Evolutionary conservation across 1,140 invertebrate genomes (phyloP).

Genomic region (Mizuhopecten yessoensis): DNA sequence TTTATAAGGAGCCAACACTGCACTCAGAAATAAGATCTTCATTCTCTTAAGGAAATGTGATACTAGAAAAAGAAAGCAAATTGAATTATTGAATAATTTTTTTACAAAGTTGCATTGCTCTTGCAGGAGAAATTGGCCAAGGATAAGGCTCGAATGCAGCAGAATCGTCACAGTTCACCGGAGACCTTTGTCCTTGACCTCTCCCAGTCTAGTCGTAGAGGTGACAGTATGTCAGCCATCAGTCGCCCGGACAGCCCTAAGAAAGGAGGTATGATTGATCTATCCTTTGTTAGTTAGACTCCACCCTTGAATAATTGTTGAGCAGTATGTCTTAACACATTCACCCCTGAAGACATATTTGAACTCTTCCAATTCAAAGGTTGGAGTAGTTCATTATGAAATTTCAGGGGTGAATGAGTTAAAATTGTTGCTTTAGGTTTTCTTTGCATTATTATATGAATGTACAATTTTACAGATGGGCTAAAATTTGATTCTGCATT

Average conservation of each 20-base stretch:
- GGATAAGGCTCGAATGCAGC: conserved; percentile 80
- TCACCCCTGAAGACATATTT: no score
- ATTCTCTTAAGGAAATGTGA: not conserved
- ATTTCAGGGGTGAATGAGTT: no score
- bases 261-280: conserved; percentile 13
- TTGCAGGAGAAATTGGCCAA: conserved; percentile 78
- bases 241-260: conserved; percentile 36
- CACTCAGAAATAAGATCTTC: not conserved
- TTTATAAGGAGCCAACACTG: not conserved
- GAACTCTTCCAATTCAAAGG: no score
- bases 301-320: no score
- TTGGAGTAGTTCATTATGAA: no score
- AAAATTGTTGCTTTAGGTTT: no score
- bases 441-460: no score
- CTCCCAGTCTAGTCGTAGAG: conserved; percentile 41
- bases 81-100: not conserved
- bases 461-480: no score
- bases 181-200: conserved; percentile 43
- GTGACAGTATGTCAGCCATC: no score
- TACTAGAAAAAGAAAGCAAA: not conserved
- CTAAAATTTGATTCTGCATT: no score
- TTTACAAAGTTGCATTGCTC: not conserved
- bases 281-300: not conserved
- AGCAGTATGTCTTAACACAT: no score
- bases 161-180: conserved; percentile 55